Base-by-base conservation (phyloP, 2,113 vertebrate species). In the Carassius carassius region DNA sequence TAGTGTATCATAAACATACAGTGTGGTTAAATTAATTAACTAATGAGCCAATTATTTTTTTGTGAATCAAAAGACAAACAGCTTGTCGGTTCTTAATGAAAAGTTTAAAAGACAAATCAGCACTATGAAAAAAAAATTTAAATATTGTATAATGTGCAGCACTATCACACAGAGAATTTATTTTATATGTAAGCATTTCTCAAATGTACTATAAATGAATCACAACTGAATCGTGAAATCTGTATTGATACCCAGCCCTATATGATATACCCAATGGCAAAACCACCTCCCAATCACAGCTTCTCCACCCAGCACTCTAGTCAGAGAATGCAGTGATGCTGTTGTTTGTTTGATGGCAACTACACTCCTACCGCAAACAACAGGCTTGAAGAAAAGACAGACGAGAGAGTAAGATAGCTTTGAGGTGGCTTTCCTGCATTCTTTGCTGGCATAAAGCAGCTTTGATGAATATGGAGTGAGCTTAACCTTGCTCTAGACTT, bases 381-480 rank as follows among this genome's bases (percentile, higher is more conserved):
- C 11, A 44, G 44, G 4, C 35, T 81, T 25, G 76, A 14, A 83
- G 29, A 81, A 14, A 88, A 37, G 23, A 63, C 49, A 73, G 78
- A 5, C 32, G 41, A 29, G 63, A 79, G 25, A 41, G 75, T 32
- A 49, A 5, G 69, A 47, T 62, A 81, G 23, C 67, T 81, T 63
- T 44, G 82, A 19, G 56, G 12, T 29, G 70, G 25, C 87, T 86
- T 58, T 78, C 87, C 29, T 19, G 63, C 83, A 90, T 92, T 89
- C 88, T 86, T 89, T 41, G 84, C 81, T 85, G 90, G 25, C 86
- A 87, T 58, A 88, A 87, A 84, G 84, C 82, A 78, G 80, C 67
- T 77, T 44, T 12, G 82, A 87, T 84, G 21, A 84, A 87, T 83
- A 88, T 69, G 86, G 80, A 81, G 47, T 69, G 60, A 82, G 25